phyloP scores from a whole-genome alignment of 2,113 vertebrate genomes.

The Cacatua alba region DNA sequence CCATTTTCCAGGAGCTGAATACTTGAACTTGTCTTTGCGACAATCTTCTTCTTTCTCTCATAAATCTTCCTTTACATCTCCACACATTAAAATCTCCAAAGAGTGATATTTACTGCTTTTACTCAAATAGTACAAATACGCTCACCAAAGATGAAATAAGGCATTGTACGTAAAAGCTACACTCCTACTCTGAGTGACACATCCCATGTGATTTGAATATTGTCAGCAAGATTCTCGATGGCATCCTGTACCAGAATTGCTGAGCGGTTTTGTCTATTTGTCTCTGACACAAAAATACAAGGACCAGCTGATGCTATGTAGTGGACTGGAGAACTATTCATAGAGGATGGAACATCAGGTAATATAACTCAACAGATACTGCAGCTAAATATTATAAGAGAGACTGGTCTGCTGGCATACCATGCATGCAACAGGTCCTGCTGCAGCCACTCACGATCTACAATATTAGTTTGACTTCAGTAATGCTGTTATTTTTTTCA shows the following conservation, averaged over 20 bases:
- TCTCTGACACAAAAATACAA: background rate
- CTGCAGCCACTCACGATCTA: background rate
- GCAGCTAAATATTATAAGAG: background rate
- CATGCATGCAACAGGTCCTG: accelerated
- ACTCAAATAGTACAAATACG: background rate
- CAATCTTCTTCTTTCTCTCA: background rate
- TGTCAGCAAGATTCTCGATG: background rate
- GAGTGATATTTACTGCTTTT: background rate
- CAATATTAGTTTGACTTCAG: background rate
- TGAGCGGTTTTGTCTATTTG: background rate
- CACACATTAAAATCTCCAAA: background rate
- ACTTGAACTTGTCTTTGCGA: background rate
- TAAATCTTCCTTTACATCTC: background rate
- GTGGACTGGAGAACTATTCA: background rate
- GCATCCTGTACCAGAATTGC: background rate
- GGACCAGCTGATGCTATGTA: background rate
- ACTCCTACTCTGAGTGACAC: background rate
- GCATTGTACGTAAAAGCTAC: background rate
- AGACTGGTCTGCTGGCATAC: background rate
- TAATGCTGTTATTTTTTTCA: background rate
- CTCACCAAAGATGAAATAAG: background rate
- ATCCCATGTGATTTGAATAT: background rate
- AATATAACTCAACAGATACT: background rate
- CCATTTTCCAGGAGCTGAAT: background rate
- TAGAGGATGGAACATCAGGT: background rate